Evolutionary conservation across 2,113 vertebrate genomes (phyloP).

Genomic region (Galemys pyrenaicus): DNA sequence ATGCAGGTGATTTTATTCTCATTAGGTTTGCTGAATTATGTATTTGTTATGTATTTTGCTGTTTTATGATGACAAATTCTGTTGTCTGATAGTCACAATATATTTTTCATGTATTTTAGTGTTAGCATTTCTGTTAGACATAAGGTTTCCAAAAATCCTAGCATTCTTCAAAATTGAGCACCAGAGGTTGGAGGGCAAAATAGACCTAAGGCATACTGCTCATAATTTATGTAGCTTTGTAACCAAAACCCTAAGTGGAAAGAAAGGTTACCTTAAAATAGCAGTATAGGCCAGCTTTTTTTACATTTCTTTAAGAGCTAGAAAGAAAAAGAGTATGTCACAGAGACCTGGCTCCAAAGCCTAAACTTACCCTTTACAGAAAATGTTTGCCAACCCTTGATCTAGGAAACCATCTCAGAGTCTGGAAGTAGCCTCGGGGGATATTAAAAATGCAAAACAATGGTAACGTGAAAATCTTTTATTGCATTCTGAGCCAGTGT

Average conservation of each 20-base stretch:
- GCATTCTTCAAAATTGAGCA: background rate
- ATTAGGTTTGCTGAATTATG: background rate
- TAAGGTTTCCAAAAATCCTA: background rate
- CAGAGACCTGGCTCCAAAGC: background rate
- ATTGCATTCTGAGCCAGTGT: background rate
- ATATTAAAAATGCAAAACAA: constrained; percentile 22
- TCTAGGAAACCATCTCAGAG: background rate
- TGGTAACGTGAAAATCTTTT: background rate
- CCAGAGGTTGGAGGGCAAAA: background rate
- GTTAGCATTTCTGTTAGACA: background rate
- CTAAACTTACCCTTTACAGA: background rate
- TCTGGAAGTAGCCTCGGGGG: background rate
- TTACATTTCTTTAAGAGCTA: background rate
- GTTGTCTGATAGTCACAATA: background rate
- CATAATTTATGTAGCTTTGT: background rate
- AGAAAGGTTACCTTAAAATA: background rate
- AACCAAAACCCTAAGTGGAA: background rate
- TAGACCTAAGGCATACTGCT: background rate
- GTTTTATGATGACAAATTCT: background rate
- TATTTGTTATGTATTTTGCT: background rate
- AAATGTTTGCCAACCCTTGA: background rate
- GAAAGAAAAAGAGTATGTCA: background rate
- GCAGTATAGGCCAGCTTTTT: background rate
- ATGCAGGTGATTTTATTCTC: background rate
- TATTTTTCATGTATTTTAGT: background rate